phyloP scores from a whole-genome alignment of 92 coral and sea anemone genomes.

The Anthopleura xanthogrammica region DNA sequence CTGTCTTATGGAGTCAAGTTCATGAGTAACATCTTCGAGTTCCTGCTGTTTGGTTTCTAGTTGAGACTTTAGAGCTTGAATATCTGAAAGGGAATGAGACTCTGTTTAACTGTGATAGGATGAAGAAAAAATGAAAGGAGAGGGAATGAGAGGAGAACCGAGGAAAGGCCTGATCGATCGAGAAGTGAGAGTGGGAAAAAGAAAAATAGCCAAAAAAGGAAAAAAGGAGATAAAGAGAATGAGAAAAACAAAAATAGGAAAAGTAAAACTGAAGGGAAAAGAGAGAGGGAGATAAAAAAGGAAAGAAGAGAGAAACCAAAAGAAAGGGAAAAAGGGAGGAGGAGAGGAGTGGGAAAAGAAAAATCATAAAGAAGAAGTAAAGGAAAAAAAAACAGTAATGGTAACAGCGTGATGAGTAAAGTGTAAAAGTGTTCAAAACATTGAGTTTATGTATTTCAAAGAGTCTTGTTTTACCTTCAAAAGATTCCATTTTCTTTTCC shows the following conservation, averaged over 20 bases:
- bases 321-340: neutral
- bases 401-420: no score
- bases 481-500: neutral
- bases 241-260: no score
- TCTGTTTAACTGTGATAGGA: neutral
- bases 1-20: constrained; percentile 3
- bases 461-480: constrained; percentile 8
- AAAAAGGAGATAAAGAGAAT: no score
- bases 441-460: neutral
- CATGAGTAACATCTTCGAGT: constrained; percentile 16
- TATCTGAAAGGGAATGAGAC: neutral
- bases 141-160: no score
- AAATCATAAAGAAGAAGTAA: neutral
- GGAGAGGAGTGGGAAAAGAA: neutral
- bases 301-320: neutral
- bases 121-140: neutral
- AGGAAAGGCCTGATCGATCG: no score
- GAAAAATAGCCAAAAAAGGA: no score
- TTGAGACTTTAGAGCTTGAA: constrained; percentile 15
- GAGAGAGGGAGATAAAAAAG: neutral
- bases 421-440: no score
- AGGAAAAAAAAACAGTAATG: neutral
- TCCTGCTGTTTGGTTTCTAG: constrained; percentile 11
- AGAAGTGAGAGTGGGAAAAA: no score
- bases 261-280: no score